phyloP scores from a whole-genome alignment of 2,113 vertebrate species.

The Arothron firmamentum region DNA sequence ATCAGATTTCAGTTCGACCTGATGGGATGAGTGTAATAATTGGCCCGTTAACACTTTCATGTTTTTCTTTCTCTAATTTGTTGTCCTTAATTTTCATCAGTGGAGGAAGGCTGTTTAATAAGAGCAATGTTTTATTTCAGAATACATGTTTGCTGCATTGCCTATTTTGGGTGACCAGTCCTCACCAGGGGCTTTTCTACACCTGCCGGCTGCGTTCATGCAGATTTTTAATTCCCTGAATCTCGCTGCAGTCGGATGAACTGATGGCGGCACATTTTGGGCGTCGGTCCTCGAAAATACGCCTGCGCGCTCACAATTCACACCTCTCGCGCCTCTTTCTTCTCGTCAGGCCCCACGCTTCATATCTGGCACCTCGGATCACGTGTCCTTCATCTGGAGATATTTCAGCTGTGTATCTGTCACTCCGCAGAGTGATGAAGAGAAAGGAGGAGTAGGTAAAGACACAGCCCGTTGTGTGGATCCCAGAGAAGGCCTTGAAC shows the following conservation, averaged over 20 bases:
- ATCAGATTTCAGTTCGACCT: slow-evolving; percentile 8
- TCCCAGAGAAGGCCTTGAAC: slow-evolving; percentile 98
- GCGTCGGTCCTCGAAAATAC: slow-evolving; percentile 20
- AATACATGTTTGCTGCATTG: no score
- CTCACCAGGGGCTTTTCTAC: no score
- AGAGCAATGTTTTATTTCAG: no score
- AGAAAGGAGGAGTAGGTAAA: slow-evolving; percentile 73
- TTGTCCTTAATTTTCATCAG: no score
- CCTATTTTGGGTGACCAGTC: no score
- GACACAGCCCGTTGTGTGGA: slow-evolving; percentile 96
- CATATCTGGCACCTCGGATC: slow-evolving; percentile 72
- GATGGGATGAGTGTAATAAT: background rate
- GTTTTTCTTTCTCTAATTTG: no score
- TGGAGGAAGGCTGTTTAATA: no score
- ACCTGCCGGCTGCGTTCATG: no score
- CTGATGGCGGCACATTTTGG: slow-evolving; percentile 16
- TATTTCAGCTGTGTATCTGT: slow-evolving; percentile 89
- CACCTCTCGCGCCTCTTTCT: slow-evolving; percentile 58
- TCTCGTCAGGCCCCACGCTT: slow-evolving; percentile 66
- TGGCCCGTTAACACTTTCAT: background rate
- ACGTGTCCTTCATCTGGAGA: slow-evolving; percentile 93
- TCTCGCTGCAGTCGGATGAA: background rate
- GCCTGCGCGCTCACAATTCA: slow-evolving; percentile 45
- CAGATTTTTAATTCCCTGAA: no score
- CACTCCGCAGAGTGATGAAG: slow-evolving; percentile 74